A percentile compares a stretch with the other conserved stretches of the same genome.
Evolutionary conservation across 2,113 vertebrate genomes (phyloP).

Genomic region (Hydropotes inermis): DNA sequence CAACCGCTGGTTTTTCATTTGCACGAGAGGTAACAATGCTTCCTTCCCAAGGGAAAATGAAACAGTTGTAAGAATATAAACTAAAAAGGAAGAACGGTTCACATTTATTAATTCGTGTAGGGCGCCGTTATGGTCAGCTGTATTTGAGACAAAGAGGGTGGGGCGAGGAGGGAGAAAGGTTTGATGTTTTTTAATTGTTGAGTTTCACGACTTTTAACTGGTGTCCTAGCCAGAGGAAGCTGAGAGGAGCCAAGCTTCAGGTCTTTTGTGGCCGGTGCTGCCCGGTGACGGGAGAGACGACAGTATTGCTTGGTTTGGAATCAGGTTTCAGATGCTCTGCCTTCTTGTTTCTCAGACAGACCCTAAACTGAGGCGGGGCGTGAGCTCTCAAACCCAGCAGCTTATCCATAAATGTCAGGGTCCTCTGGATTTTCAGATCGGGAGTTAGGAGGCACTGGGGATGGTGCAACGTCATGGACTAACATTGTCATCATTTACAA

Average conservation of each 20-base stretch:
- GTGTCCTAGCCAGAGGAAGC: neutral
- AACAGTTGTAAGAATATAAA: neutral
- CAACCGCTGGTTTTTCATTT: slow-evolving; percentile 27
- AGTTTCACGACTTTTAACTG: neutral
- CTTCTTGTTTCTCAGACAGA: neutral
- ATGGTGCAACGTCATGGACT: neutral
- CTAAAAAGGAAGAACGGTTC: neutral
- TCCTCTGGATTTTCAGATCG: slow-evolving; percentile 20
- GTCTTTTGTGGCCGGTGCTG: neutral
- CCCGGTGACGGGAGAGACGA: neutral
- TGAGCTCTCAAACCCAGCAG: neutral
- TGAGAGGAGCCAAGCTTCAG: neutral
- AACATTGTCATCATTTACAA: slow-evolving; percentile 63
- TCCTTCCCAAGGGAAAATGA: neutral
- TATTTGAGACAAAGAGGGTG: neutral
- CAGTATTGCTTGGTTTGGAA: neutral
- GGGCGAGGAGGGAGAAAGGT: neutral
- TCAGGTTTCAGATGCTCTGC: slow-evolving; percentile 39
- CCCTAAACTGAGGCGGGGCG: neutral
- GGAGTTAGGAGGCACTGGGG: slow-evolving; percentile 15
- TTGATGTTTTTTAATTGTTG: neutral
- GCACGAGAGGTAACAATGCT: neutral
- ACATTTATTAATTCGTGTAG: neutral
- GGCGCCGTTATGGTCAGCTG: neutral
- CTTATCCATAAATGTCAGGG: neutral